These are phyloP conservation scores for Drosophila melanica DNA, from an alignment of 1,140 invertebrate species.

Conservation along the genomic window DNA sequence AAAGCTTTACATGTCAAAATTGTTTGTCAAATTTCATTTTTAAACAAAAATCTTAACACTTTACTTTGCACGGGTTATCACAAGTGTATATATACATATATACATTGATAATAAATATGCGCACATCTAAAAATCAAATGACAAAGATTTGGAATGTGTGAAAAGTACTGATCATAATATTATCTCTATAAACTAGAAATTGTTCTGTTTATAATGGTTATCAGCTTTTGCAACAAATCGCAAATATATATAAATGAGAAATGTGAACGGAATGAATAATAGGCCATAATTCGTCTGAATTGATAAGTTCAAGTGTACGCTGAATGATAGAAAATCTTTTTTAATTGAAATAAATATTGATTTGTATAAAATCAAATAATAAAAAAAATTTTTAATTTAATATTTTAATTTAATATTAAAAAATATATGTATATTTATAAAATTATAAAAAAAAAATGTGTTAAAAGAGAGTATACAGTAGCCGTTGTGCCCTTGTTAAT, in stretches of 20 bases:
- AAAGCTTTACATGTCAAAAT: too few species aligned
- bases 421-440: too few species aligned
- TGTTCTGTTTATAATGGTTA: slow-evolving; percentile 22
- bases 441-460: background rate
- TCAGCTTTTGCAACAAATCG: slow-evolving; percentile 11
- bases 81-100: too few species aligned
- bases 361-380: background rate
- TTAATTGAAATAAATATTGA: background rate
- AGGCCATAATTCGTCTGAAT: slow-evolving; percentile 25
- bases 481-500: slow-evolving; percentile 11
- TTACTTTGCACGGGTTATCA: too few species aligned
- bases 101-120: too few species aligned
- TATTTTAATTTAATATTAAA: too few species aligned
- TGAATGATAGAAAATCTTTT: slow-evolving; percentile 10
- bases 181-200: background rate
- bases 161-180: too few species aligned
- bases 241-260: slow-evolving; percentile 10
- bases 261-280: slow-evolving; percentile 29
- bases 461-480: slow-evolving; percentile 4
- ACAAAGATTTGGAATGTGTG: too few species aligned
- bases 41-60: too few species aligned
- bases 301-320: slow-evolving; percentile 30
- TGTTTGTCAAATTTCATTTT: too few species aligned
- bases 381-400: background rate
- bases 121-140: too few species aligned